phyloP scores from a whole-genome alignment of 2,113 vertebrate genomes.

The Marcusenius ussheri region DNA sequence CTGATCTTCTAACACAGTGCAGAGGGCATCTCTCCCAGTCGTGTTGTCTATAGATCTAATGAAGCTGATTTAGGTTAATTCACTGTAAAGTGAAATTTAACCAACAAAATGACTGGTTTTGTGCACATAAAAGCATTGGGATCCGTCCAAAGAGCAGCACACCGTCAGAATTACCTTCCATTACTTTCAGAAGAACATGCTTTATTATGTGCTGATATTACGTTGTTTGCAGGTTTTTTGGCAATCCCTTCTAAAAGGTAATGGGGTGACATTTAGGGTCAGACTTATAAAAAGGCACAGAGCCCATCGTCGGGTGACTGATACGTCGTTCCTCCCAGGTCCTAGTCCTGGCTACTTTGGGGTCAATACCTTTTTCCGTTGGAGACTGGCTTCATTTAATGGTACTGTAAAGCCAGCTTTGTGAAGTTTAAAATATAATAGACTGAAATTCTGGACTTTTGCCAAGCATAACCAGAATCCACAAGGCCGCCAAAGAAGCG shows the following conservation, averaged over 20 bases:
- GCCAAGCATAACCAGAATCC: background rate
- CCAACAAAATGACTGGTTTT: background rate
- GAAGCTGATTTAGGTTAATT: background rate
- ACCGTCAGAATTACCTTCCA: background rate
- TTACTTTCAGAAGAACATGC: slow-evolving; percentile 2
- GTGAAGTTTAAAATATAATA: slow-evolving; percentile 8
- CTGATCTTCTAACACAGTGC: background rate
- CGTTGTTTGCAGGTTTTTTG: slow-evolving; percentile 1
- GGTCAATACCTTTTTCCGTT: background rate
- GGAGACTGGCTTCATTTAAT: background rate
- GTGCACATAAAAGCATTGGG: slow-evolving; percentile 1
- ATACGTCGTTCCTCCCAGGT: background rate
- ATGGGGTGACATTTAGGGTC: slow-evolving; percentile 22
- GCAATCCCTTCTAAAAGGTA: background rate
- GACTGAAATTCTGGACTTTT: background rate
- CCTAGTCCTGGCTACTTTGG: background rate
- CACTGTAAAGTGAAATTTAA: slow-evolving; percentile 7
- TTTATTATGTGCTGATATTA: background rate
- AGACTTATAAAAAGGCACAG: slow-evolving; percentile 1
- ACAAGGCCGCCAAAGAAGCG: background rate
- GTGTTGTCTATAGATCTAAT: background rate
- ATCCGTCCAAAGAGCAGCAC: background rate
- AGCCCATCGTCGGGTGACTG: background rate
- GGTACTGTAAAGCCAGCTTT: background rate
- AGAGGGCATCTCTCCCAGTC: background rate